Conservation (phyloP, 1,140 invertebrate species). For the Catajapyx aquilonaris region DNA sequence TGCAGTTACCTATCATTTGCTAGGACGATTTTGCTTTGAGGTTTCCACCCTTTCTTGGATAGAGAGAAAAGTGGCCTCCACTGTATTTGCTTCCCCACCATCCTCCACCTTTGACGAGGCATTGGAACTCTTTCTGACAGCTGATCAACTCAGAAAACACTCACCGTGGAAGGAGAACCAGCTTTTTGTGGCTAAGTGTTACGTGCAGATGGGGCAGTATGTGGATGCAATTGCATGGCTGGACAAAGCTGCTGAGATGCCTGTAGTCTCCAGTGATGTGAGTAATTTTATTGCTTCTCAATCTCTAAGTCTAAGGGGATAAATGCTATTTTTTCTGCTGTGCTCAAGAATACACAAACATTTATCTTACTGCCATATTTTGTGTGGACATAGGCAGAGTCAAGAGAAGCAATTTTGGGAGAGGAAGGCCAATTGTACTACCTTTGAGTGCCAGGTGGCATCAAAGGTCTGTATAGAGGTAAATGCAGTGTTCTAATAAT, state of each 20-base stretch:
- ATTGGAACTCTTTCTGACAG: conserved; percentile 35
- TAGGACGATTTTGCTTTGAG: conserved; percentile 46
- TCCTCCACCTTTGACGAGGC: conserved; percentile 40
- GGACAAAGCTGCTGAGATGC: conserved; percentile 22
- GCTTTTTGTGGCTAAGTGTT: conserved; percentile 44
- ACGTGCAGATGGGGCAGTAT: conserved; percentile 30
- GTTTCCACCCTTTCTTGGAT: conserved; percentile 41
- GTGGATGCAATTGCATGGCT: conserved; percentile 33
- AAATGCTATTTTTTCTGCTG: too few relatives aligned
- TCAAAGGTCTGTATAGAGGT: too few relatives aligned
- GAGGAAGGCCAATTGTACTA: too few relatives aligned
- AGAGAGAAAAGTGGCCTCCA: conserved; percentile 44
- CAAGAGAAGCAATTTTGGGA: too few relatives aligned
- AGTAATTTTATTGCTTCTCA: too few relatives aligned
- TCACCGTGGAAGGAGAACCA: conserved; percentile 45
- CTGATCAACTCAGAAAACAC: conserved; percentile 34
- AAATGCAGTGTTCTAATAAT: too few relatives aligned
- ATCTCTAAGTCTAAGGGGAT: too few relatives aligned
- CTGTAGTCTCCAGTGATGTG: conserved; percentile 23
- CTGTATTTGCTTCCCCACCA: conserved; percentile 43
- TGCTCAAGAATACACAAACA: too few relatives aligned
- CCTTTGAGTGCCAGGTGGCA: too few relatives aligned
- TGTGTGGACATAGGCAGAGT: too few relatives aligned
- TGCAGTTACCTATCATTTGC: conserved; percentile 38
- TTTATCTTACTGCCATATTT: too few relatives aligned